Evolutionary conservation across 2,888 invertebrate species (phyloP), one percentile per base, ranked within the genome.

Genomic region (Orgyia antiqua): DNA sequence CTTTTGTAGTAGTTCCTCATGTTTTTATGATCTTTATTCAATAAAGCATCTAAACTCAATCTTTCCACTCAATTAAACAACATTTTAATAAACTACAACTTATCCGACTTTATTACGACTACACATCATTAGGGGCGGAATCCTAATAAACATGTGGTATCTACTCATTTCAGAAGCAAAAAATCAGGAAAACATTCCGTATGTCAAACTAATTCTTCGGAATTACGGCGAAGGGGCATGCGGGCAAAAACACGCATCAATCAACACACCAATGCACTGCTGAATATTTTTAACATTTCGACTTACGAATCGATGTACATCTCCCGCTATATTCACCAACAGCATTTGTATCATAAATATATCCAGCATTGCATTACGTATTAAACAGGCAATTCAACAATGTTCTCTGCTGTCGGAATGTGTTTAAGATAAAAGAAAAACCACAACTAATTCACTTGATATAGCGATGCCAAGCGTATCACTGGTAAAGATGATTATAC

Each of bases 201-300:
- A 74, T 82, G 84, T 80, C 83, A 75, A 75, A 74, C 68, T 82
- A 79, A 83, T 76, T 72, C 79, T 59, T 54, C 49, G 63, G 75
- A 75, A 75, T 82, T 74, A 76, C 66, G 57, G 45, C 40, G 40
- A 42, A 51, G 55, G 63, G 66, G 70, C 64, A 69, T 70, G 72
- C 74, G 74, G 70, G 71, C 77, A 83, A 84, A 83, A 84, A 82
- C 65, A 37, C 44, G 51, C 73, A 84, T 84, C 75, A 68, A 80
- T 83, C 82, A 84, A 54, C 57, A 44, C 32, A 51, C 51, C 62
- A 62, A 68, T 64, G 59, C 62, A 56, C 55, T 46, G 42, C 41
- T 48, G 47, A 60, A 57, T 71, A 69, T 69, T 69, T 70, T 67
- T 64, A n/a, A n/a, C n/a, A n/a, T n/a, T n/a, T n/a, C n/a, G 45